Evolutionary conservation across 2,888 invertebrate species (phyloP), one percentile per base, ranked within the genome.

Genomic region (Melanotus villosus): DNA sequence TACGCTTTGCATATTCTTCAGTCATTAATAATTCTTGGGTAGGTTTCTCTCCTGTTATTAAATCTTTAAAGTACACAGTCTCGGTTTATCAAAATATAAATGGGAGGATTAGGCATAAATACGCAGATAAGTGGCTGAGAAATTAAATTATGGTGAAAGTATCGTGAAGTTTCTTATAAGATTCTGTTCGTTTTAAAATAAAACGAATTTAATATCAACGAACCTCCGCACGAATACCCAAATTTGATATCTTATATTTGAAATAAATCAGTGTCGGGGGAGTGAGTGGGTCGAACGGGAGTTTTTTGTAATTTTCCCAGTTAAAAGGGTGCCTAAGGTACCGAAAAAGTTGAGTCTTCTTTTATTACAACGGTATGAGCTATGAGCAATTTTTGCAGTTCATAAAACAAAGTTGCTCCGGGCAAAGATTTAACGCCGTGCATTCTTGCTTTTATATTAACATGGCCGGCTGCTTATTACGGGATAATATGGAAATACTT

Each of bases 81-180:
- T 47, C 47, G 19, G 23, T 47, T 47, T 47, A 47, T 47, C 47
- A 47, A 47, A 47, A 47, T 47, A 47, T 47, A 47, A 47, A 47
- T 23, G 23, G 23, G 47, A 47, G 47, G 47, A 47, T 47, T 47
- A 47, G 47, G 6, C 21, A 47, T 47, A 47, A 47, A 47, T 47
- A n/a, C 23, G 47, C 26, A 26, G 47, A 47, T 47, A 19, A 47
- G 47, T 47, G 47, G 47, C 19, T 23, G 23, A 47, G 47, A 47
- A 45, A 47, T 21, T 47, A 47, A 47, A 47, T 47, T 47, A 47
- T 21, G 21, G 12, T 14, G 23, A 23, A 47, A 47, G 26, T 47
- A 47, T 47, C 47, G n/a, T 23, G 19, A 7, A 45, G 14, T 47
- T 23, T 47, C 47, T 1, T 16, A 19, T 10, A 12, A 47, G 23